Evolutionary conservation across 2,113 vertebrate species (phyloP).

Genomic region (Galeopterus variegatus): DNA sequence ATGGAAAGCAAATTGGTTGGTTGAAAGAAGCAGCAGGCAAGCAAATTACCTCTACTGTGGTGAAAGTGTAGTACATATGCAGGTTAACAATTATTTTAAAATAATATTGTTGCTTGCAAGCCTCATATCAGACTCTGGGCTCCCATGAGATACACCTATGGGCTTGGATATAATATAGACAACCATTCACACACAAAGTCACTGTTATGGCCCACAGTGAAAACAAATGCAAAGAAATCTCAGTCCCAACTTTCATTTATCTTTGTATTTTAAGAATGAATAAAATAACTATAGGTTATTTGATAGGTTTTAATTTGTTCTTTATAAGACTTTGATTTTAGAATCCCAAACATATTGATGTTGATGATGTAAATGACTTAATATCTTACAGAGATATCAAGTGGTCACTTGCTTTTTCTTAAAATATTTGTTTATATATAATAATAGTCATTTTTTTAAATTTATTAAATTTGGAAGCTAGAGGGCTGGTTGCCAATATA

Average conservation of each 20-base stretch:
- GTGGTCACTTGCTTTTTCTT: conserved; percentile 39
- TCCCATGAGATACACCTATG: not conserved
- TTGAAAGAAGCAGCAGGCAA: not conserved
- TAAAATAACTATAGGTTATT: conserved; percentile 6
- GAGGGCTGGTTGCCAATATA: not conserved
- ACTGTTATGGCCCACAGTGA: not conserved
- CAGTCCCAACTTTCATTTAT: not conserved
- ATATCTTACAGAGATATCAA: conserved; percentile 64
- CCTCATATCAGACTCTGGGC: not conserved
- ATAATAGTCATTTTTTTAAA: conserved; percentile 51
- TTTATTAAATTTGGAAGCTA: conserved; percentile 67
- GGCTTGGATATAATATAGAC: not conserved
- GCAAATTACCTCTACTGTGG: not conserved
- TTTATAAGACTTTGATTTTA: conserved; percentile 57
- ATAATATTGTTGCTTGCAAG: not conserved
- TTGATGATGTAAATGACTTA: not conserved
- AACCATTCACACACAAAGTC: not conserved
- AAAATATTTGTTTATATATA: conserved; percentile 58
- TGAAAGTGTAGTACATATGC: not conserved
- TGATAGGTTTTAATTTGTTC: conserved; percentile 43
- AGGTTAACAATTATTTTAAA: not conserved
- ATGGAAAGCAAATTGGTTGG: not conserved
- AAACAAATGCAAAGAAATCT: not conserved
- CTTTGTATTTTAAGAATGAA: conserved; percentile 28
- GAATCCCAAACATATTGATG: conserved; percentile 32